Base-by-base conservation (phyloP, 2,797 vertebrate species). In the Bufotes viridis region DNA sequence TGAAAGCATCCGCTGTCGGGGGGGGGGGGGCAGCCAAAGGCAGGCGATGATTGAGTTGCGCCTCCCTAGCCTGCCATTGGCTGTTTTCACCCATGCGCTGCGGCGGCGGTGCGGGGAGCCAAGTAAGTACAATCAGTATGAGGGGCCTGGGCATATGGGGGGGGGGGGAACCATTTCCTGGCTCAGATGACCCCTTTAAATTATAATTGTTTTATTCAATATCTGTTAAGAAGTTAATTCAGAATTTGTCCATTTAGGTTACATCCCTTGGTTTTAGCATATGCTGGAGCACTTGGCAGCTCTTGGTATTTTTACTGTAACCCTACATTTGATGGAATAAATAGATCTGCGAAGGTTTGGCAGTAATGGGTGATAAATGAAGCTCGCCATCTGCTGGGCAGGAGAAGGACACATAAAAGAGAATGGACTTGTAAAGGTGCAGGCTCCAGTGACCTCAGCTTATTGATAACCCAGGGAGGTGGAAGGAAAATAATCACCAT, bases 291-390 rank as follows among this genome's bases (percentile, higher is more conserved):
- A 81, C 76, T 86, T 69, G 70, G 78, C 84, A 82, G 67, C 49
- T 81, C 58, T 75, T 67, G 58, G 63, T 55, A 22, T 81, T 85
- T 85, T 86, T 51, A 75, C 53, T 72, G 83, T 89, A 81, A 89
- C 70, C 69, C 78, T 86, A 81, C 83, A 85, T 89, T 89, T 89
- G 58, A 81, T 76, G 29, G 60, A 86, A 85, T 85, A 86, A 85
- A 85, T 89, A 89, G 78, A 82, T 76, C 42, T 24, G 49, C 67
- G 78, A 67, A 55, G 78, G 69, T 85, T 86, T 89, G 58, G 69
- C 84, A 82, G 87, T 86, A 89, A 89, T 86, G 26, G n/a, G 60
- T 89, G 84, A 89, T 85, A 89, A 82, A 86, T 86, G 78, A 81
- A 67, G 29, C 57, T 85, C 69, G 9, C 83, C 78, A 89, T 81